These are phyloP conservation scores for Deroptyus accipitrinus DNA, from an alignment of 2,113 vertebrate genomes.

Conservation along the genomic window DNA sequence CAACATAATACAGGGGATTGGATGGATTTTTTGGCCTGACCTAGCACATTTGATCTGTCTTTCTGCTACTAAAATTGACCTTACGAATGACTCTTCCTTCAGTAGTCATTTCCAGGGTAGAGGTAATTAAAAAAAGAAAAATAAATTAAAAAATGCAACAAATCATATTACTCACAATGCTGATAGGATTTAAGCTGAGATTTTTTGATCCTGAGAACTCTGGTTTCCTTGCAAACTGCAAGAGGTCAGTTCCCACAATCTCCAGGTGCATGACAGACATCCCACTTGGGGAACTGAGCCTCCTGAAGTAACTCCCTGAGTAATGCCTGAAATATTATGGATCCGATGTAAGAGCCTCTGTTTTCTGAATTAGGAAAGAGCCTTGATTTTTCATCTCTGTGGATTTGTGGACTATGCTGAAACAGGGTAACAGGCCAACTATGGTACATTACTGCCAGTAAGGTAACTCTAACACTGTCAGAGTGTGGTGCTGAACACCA, in stretches of 20 bases:
- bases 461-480: background rate
- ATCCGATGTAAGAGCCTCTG: background rate
- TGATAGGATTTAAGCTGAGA: background rate
- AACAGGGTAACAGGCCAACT: background rate
- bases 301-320: background rate
- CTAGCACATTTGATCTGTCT: background rate
- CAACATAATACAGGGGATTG: background rate
- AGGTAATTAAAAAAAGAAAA: background rate
- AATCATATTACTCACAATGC: background rate
- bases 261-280: slow-evolving; percentile 25
- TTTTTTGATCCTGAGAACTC: slow-evolving; percentile 3
- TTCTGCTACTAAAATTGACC: background rate
- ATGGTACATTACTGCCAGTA: background rate
- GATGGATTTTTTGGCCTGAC: background rate
- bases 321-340: background rate
- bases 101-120: background rate
- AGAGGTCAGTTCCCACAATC: slow-evolving; percentile 16
- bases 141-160: background rate
- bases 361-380: background rate
- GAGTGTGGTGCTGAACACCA: background rate
- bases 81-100: background rate
- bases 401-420: background rate
- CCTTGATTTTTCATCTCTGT: background rate
- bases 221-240: background rate
- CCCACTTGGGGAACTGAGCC: background rate